A percentile compares a stretch with the other conserved stretches of the same genome.
Conservation (phyloP, 1,140 invertebrate species). For the Lepidurus packardi region DNA sequence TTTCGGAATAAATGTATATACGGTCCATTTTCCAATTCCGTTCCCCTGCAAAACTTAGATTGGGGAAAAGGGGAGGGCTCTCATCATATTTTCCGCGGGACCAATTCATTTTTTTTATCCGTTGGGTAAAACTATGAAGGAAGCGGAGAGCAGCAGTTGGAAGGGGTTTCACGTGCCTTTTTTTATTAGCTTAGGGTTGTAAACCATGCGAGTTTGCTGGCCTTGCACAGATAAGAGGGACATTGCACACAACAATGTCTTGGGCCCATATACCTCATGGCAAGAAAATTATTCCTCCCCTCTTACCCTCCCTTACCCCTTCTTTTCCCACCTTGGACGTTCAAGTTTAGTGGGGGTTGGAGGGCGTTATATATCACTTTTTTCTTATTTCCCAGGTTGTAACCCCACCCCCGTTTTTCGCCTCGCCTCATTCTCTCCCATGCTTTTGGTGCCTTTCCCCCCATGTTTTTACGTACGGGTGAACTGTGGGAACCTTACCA, state of each 20-base stretch:
- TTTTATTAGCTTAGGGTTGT: constrained; percentile 16
- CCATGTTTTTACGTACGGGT: background rate
- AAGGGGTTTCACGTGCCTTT: constrained; percentile 9
- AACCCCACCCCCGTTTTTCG: background rate
- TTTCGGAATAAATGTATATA: background rate
- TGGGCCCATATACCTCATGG: background rate
- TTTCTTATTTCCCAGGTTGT: background rate
- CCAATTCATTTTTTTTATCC: constrained; percentile 16
- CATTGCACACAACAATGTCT: constrained; percentile 14
- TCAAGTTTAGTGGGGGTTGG: background rate
- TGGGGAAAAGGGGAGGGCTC: background rate
- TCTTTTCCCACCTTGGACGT: background rate
- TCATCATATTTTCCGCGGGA: constrained; percentile 9
- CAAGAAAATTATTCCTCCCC: constrained; percentile 16
- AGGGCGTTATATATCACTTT: background rate
- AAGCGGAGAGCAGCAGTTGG: background rate
- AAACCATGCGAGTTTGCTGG: constrained; percentile 21
- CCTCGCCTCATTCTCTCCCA: background rate
- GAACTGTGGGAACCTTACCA: constrained; percentile 18
- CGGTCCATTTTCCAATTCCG: constrained; percentile 4
- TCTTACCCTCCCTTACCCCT: background rate
- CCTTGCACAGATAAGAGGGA: constrained; percentile 18
- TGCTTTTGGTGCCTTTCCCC: background rate
- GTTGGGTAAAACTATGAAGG: background rate
- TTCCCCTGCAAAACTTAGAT: constrained; percentile 12